Conservation (phyloP, 2,888 invertebrate species). For the Vannuccia rotundouncinata region DNA sequence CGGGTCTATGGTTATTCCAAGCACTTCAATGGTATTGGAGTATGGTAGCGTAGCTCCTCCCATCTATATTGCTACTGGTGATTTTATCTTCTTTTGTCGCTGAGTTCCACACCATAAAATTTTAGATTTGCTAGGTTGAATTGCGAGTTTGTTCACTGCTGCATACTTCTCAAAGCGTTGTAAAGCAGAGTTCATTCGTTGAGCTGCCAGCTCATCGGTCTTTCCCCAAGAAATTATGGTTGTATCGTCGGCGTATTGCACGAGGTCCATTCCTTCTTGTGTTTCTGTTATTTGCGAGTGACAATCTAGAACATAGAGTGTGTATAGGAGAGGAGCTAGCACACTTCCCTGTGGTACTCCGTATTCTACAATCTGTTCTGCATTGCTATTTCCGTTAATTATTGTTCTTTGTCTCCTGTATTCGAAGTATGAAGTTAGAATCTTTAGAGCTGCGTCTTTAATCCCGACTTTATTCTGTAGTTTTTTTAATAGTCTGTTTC, state of each 20-base stretch:
- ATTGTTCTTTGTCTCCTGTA: background rate
- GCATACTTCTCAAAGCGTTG: background rate
- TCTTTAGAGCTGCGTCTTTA: background rate
- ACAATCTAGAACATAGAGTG: background rate
- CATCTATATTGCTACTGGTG: background rate
- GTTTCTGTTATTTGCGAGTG: background rate
- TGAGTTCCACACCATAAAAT: background rate
- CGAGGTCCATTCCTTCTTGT: background rate
- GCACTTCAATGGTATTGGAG: background rate
- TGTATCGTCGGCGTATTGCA: background rate
- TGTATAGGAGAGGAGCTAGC: background rate
- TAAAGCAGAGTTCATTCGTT: background rate
- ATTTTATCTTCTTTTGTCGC: background rate
- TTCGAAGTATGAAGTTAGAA: background rate
- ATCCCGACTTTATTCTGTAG: background rate
- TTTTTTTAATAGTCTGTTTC: constrained; percentile 7
- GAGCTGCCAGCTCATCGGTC: background rate
- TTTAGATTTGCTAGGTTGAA: background rate
- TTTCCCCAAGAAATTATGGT: background rate
- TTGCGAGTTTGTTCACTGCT: background rate
- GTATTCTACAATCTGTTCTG: background rate
- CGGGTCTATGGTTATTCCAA: background rate
- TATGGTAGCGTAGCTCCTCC: background rate
- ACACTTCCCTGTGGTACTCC: background rate
- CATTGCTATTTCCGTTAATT: background rate